A percentile compares a stretch with the other conserved stretches of the same genome.
phyloP scores from a whole-genome alignment of 1,140 invertebrate species.

The Pentalonia nigronervosa region DNA sequence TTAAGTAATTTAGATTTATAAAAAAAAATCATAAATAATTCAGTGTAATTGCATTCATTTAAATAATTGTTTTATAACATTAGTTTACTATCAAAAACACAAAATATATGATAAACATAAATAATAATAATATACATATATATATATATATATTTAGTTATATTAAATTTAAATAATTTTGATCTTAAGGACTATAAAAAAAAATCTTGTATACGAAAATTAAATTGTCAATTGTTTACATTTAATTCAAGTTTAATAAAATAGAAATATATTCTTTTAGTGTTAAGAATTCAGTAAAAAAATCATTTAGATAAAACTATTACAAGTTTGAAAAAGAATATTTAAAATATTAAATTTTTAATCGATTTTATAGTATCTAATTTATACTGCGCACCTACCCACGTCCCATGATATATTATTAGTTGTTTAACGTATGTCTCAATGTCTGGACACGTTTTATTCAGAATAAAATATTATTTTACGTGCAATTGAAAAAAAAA shows the following conservation, averaged over 20 bases:
- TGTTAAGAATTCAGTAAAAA: not conserved
- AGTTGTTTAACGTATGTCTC: not conserved
- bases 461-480: not conserved
- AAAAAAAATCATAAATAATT: not conserved
- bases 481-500: not conserved
- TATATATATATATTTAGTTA: not conserved
- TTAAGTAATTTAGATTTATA: not conserved
- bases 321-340: not conserved
- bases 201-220: too few relatives aligned
- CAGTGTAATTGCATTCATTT: not conserved
- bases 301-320: not conserved
- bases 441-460: not conserved
- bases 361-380: not conserved
- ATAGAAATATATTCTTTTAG: not conserved
- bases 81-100: not conserved
- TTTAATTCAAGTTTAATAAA: not conserved
- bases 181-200: too few relatives aligned
- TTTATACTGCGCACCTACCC: not conserved
- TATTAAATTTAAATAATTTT: not conserved
- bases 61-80: not conserved
- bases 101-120: not conserved
- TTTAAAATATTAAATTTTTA: not conserved
- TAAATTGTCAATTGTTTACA: not conserved
- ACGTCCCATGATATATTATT: not conserved
- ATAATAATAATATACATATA: too few relatives aligned